Evolutionary conservation across 2,113 vertebrate genomes (phyloP).

Genomic region (Gymnogyps californianus): DNA sequence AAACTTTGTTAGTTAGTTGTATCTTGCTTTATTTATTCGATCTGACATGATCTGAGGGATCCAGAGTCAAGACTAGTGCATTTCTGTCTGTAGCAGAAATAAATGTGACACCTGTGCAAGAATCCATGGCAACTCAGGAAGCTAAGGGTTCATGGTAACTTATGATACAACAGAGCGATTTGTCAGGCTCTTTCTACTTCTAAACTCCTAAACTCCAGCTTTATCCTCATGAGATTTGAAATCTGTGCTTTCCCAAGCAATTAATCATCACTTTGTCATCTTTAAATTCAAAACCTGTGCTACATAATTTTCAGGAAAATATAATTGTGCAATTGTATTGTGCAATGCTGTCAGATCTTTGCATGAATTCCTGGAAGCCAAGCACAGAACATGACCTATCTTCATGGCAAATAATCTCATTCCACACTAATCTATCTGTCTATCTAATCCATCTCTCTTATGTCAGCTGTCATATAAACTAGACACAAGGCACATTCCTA

Average conservation of each 20-base stretch:
- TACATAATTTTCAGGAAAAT: not conserved
- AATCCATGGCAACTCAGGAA: constrained; percentile 16
- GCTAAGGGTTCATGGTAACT: not conserved
- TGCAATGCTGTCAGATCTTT: not conserved
- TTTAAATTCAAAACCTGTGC: not conserved
- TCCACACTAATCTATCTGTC: not conserved
- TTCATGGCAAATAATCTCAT: not conserved
- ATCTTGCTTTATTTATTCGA: not conserved
- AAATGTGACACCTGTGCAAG: constrained; percentile 28
- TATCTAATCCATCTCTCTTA: not conserved
- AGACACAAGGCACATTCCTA: not conserved
- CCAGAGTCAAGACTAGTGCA: not conserved
- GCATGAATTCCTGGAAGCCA: not conserved
- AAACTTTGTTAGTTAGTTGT: not conserved
- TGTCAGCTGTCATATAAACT: not conserved
- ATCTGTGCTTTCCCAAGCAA: not conserved
- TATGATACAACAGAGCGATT: not conserved
- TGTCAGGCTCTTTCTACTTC: not conserved
- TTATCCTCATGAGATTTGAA: not conserved
- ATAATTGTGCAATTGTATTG: not conserved
- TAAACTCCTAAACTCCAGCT: not conserved
- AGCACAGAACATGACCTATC: not conserved
- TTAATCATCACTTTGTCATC: not conserved
- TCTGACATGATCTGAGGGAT: not conserved
- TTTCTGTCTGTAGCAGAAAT: not conserved